phyloP scores from a whole-genome alignment of 2,888 invertebrate species.

The Melanostoma scalare region DNA sequence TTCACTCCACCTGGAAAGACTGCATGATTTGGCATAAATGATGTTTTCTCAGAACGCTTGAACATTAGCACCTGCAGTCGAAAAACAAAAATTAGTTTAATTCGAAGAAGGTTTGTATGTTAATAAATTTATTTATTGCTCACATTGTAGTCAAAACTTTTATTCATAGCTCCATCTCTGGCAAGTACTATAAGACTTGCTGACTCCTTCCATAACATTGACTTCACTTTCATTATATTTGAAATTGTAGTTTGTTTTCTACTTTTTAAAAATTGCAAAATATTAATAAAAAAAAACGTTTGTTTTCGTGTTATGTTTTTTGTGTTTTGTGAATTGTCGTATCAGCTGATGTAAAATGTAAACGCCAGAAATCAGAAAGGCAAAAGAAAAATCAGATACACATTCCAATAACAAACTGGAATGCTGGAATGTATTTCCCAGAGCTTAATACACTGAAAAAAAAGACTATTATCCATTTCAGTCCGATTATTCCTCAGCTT shows the following conservation, averaged over 20 bases:
- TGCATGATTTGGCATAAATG: slow-evolving; percentile 88
- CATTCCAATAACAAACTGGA: too few species aligned
- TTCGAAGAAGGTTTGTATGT: not conserved
- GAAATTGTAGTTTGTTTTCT: not conserved
- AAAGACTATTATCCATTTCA: too few species aligned
- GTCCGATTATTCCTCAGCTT: too few species aligned
- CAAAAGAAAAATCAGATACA: too few species aligned
- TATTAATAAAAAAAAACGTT: too few species aligned
- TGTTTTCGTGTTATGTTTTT: too few species aligned
- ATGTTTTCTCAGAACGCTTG: slow-evolving; percentile 87
- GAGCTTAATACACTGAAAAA: too few species aligned
- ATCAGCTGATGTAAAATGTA: too few species aligned
- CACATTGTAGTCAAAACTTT: slow-evolving; percentile 74
- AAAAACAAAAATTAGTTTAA: not conserved
- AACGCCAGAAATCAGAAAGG: too few species aligned
- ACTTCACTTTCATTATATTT: slow-evolving; percentile 29
- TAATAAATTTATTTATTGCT: slow-evolving; percentile 14
- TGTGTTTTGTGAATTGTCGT: too few species aligned
- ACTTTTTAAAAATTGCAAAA: too few species aligned
- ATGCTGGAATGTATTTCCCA: too few species aligned
- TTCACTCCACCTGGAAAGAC: slow-evolving; percentile 94
- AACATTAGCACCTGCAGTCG: slow-evolving; percentile 79
- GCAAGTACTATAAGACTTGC: slow-evolving; percentile 56
- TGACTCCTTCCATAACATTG: slow-evolving; percentile 41
- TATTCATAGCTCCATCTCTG: slow-evolving; percentile 11